phyloP scores from a whole-genome alignment of 2,113 vertebrate species.

The Silurus glanis region DNA sequence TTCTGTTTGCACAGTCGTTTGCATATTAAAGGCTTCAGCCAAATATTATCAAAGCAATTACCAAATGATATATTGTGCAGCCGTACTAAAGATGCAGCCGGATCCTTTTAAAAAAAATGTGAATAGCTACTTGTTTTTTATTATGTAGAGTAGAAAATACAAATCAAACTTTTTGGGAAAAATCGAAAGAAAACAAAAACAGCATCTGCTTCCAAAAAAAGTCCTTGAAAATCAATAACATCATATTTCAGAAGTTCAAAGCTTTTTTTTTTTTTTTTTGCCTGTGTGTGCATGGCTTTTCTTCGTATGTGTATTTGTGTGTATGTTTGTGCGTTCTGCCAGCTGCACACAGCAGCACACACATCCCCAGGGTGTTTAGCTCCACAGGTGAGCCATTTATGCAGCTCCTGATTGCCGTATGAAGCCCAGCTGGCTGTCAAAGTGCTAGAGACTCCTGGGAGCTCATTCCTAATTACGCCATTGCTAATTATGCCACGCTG shows the following conservation, averaged over 20 bases:
- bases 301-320: neutral
- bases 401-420: slow-evolving; percentile 20
- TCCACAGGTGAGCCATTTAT: slow-evolving; percentile 32
- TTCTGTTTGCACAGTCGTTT: neutral
- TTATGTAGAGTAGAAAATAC: neutral
- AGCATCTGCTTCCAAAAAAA: neutral
- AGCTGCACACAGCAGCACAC: slow-evolving; percentile 20
- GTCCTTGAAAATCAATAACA: slow-evolving; percentile 29
- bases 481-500: slow-evolving; percentile 12
- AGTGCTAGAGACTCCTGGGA: slow-evolving; percentile 25
- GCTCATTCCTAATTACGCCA: slow-evolving; percentile 6
- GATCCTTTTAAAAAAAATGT: neutral
- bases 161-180: neutral
- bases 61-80: neutral
- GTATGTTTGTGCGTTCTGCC: slow-evolving; percentile 1
- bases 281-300: neutral
- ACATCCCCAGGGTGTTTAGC: slow-evolving; percentile 4
- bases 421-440: slow-evolving; percentile 40
- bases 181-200: slow-evolving; percentile 9
- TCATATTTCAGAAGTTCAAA: slow-evolving; percentile 21
- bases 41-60: neutral
- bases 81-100: neutral
- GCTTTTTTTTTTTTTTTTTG: neutral
- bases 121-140: neutral
- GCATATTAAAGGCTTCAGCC: no score